phyloP scores from a whole-genome alignment of 2,888 invertebrate species.

The Drosophila borealis region DNA sequence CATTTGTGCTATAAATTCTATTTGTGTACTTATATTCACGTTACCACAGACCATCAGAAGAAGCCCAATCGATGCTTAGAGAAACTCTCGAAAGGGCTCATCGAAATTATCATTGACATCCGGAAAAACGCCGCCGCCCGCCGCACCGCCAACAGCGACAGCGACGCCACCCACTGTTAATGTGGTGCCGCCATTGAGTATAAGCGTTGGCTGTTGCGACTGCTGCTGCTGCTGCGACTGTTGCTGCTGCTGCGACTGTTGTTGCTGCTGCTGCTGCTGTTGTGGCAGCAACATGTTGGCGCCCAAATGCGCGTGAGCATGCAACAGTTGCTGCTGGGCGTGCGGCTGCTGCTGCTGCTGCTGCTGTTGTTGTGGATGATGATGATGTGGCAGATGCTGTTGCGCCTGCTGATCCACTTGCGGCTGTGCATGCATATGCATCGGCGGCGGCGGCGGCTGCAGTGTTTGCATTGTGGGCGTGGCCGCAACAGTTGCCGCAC shows the following conservation, averaged over 20 bases:
- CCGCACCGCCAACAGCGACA: slow-evolving; percentile 33
- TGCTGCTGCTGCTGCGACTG: slow-evolving; percentile 33
- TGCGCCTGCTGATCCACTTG: slow-evolving; percentile 58
- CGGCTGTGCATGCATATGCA: slow-evolving; percentile 72
- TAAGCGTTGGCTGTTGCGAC: slow-evolving; percentile 60
- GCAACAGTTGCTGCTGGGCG: slow-evolving; percentile 47
- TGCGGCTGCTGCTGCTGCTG: slow-evolving; percentile 59
- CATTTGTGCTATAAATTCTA: slow-evolving; percentile 54
- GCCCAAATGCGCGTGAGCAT: slow-evolving; percentile 60
- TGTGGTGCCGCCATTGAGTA: slow-evolving; percentile 64
- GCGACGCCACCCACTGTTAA: slow-evolving; percentile 39
- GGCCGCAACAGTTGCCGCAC: slow-evolving; percentile 35
- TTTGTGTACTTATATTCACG: slow-evolving; percentile 40
- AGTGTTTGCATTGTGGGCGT: slow-evolving; percentile 73
- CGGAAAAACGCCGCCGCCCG: slow-evolving; percentile 57
- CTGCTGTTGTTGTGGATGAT: slow-evolving; percentile 59
- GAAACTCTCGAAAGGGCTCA: slow-evolving; percentile 84
- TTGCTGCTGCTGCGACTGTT: slow-evolving; percentile 15
- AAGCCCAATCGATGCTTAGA: slow-evolving; percentile 66
- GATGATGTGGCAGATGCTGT: slow-evolving; percentile 57
- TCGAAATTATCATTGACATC: slow-evolving; percentile 83
- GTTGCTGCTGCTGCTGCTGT: slow-evolving; percentile 55
- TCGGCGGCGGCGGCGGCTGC: slow-evolving; percentile 63
- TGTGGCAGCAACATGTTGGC: slow-evolving; percentile 63
- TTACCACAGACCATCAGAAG: slow-evolving; percentile 49